Percentiles rank a stretch among this genome's conserved stretches.
Conservation (phyloP, 2,113 vertebrate genomes). For the Chunga burmeisteri region DNA sequence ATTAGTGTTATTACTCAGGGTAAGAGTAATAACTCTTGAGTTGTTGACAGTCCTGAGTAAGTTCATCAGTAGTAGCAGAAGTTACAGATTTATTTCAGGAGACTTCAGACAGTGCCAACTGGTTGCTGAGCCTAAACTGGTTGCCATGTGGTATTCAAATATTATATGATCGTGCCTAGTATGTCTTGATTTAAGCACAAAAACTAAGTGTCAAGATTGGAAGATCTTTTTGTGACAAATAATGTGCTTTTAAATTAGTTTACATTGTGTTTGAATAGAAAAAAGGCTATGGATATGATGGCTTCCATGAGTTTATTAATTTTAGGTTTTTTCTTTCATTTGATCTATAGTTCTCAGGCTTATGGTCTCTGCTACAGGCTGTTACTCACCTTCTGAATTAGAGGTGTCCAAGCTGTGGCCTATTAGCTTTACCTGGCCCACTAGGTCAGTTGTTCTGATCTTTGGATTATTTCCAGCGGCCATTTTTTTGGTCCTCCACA, state of each 20-base stretch:
- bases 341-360: neutral
- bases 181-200: neutral
- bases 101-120: neutral
- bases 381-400: neutral
- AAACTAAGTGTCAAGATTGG: neutral
- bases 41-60: neutral
- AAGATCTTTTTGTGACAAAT: neutral
- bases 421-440: neutral
- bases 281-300: neutral
- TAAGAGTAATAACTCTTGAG: neutral
- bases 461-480: neutral
- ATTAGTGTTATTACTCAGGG: neutral
- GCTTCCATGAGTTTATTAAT: neutral
- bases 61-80: neutral
- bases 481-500: neutral
- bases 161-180: neutral
- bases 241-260: neutral
- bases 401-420: neutral
- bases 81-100: neutral
- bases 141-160: neutral
- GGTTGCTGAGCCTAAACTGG: neutral
- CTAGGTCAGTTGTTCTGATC: neutral
- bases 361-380: neutral
- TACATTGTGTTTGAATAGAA: neutral
- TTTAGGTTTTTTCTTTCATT: neutral